Base-by-base conservation (phyloP, 2,888 invertebrate genomes). In the Dinocampus coccinellae region DNA sequence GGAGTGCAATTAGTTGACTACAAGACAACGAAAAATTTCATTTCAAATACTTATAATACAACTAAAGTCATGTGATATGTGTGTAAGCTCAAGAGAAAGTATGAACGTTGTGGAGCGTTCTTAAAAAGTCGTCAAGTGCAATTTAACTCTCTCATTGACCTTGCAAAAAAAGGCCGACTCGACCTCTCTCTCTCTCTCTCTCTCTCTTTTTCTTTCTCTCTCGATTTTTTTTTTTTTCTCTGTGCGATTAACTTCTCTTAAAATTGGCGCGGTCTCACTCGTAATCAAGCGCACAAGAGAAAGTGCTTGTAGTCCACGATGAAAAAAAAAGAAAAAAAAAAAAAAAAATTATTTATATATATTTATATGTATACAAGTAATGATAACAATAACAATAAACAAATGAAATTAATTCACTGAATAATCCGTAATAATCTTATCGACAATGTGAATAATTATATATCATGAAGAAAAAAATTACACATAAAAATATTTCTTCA, bases 71-170 rank as follows among this genome's bases (percentile, higher is more conserved):
- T 36, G 16, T 9, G 42, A 22, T n/a, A 29, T 22, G 39, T 61
- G 2, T 39, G 22, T 36, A 20, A 39, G 39, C 22, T 61, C 3
- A 52, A 36, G 65, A 65, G 65, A 65, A 65, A 65, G 65, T 65
- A 24, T n/a, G 33, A 20, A 20, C 33, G n/a, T 55, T 47, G 47
- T 16, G 42, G 24, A 39, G 20, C 42, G n/a, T 16, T 47, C 57
- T 68, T 68, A 68, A 68, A 68, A 68, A 68, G 34, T 68, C 68
- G 60, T 68, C 68, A 68, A 60, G 68, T 68, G 60, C 68, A 68
- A 68, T 68, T 68, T 60, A 68, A 60, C 68, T 68, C 68, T 58
- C 47, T 52, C 58, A 68, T 68, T 68, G 68, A 68, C 68, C 68
- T 68, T 68, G 68, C 57, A 68, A 68, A 58, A 47, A 60, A 60